Percentiles rank a stretch among this genome's conserved stretches.
phyloP scores from a whole-genome alignment of 2,797 vertebrate genomes.

The Otolemur crassicaudatus region DNA sequence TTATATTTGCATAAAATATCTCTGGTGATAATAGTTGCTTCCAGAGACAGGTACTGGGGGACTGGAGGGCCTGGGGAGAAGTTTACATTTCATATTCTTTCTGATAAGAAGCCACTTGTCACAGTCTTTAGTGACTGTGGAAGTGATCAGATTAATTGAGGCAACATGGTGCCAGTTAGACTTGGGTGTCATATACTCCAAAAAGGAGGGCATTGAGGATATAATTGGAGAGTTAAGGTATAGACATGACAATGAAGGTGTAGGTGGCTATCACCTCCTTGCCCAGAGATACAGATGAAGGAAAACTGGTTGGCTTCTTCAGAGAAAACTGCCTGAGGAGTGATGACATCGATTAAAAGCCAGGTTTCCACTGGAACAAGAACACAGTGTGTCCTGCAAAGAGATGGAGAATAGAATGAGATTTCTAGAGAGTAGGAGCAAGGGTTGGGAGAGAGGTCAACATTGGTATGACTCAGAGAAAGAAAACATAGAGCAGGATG shows the following conservation, averaged over 20 bases:
- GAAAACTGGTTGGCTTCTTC: not conserved
- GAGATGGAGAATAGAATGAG: not conserved
- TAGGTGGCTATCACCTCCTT: not conserved
- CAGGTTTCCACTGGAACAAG: not conserved
- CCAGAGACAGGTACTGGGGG: not conserved
- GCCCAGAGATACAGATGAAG: not conserved
- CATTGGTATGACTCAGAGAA: conserved; percentile 18
- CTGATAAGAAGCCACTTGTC: not conserved
- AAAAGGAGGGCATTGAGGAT: not conserved
- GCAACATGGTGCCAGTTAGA: not conserved
- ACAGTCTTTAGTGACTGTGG: not conserved
- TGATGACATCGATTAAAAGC: not conserved
- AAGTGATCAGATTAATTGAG: not conserved
- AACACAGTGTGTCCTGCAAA: not conserved
- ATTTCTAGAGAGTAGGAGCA: not conserved
- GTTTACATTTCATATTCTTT: conserved; percentile 27
- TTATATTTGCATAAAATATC: conserved; percentile 39
- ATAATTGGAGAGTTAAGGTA: not conserved
- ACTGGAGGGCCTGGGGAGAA: not conserved
- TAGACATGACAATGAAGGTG: not conserved
- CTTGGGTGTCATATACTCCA: not conserved
- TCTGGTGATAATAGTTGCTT: not conserved
- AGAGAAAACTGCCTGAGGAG: not conserved
- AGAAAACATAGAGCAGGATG: not conserved
- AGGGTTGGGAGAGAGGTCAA: conserved; percentile 36